These are phyloP conservation scores for Eulacestoma nigropectus DNA, from an alignment of 2,113 vertebrate species.

Conservation along the genomic window DNA sequence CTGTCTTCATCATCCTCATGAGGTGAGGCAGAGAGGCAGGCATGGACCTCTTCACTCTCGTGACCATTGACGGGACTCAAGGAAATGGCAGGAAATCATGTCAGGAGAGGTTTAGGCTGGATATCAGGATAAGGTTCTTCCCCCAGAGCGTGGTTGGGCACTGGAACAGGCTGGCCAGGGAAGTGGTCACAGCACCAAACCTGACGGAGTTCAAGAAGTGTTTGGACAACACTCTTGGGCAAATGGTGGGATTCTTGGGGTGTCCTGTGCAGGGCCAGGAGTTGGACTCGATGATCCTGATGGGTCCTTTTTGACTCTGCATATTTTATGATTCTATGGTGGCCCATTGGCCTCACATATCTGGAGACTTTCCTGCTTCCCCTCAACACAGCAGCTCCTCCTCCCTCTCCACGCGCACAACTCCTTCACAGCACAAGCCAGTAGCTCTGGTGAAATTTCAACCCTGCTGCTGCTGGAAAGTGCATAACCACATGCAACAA, in stretches of 20 bases:
- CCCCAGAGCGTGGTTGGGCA: too few relatives aligned
- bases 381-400: neutral
- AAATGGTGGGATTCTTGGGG: neutral
- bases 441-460: neutral
- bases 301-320: neutral
- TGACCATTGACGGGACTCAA: neutral
- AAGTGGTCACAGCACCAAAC: neutral
- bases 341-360: neutral
- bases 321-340: neutral
- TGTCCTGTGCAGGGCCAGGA: neutral
- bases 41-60: neutral
- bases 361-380: neutral
- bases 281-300: neutral
- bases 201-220: rapidly evolving
- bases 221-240: neutral
- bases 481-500: rapidly evolving
- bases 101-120: neutral
- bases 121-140: neutral
- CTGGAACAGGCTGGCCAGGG: neutral
- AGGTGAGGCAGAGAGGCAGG: neutral
- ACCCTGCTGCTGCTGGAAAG: neutral
- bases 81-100: neutral
- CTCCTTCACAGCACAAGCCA: neutral
- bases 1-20: neutral
- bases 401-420: rapidly evolving